These are phyloP conservation scores for Lycocorax pyrrhopterus DNA, from an alignment of 2,113 vertebrate species.

Conservation along the genomic window DNA sequence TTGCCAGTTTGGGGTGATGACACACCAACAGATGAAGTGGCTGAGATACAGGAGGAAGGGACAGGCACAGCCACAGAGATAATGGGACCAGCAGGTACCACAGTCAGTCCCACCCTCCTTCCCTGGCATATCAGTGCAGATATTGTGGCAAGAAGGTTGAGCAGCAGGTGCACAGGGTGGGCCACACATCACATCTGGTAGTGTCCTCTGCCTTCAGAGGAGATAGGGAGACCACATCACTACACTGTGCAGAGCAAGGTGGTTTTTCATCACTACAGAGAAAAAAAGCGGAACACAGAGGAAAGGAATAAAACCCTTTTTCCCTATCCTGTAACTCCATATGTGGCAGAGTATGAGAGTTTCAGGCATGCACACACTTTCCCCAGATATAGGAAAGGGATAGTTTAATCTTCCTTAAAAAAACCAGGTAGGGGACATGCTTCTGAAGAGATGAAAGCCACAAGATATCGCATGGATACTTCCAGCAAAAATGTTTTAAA, in stretches of 20 bases:
- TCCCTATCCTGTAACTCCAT: rapidly evolving
- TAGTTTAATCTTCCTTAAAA: background rate
- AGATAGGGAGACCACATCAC: background rate
- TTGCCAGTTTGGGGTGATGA: background rate
- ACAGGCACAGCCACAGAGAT: background rate
- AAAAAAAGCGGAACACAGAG: background rate
- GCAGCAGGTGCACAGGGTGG: background rate
- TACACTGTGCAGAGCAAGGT: rapidly evolving
- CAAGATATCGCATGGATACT: background rate
- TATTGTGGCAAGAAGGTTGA: background rate
- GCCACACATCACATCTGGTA: background rate
- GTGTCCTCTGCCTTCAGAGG: background rate
- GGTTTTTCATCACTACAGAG: background rate
- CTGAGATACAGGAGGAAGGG: background rate
- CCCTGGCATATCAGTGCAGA: no score
- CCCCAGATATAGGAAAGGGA: background rate
- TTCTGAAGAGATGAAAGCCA: background rate
- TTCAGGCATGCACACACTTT: rapidly evolving
- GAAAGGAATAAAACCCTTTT: background rate
- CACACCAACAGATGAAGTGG: background rate
- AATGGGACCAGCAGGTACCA: background rate
- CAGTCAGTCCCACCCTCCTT: background rate
- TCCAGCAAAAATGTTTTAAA: background rate
- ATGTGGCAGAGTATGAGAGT: background rate
- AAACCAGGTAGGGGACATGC: no score